Conservation (phyloP, 2,888 invertebrate genomes). For the Eupithecia vulgata region DNA sequence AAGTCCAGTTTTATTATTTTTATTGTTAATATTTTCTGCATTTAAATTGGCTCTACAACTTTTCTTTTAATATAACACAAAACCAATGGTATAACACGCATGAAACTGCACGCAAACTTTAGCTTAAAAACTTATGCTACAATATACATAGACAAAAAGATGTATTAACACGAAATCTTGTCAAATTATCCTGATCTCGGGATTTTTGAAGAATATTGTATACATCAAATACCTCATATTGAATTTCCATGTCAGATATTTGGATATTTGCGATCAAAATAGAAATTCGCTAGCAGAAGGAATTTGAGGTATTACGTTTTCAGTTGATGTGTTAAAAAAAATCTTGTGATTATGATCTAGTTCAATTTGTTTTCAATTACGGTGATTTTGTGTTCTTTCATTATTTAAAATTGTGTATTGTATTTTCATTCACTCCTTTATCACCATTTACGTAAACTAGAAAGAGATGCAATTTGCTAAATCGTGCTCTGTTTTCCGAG, state of each 20-base stretch:
- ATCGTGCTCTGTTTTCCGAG: background rate
- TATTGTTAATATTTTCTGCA: no score
- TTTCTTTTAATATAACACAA: no score
- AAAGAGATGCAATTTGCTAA: background rate
- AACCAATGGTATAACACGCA: background rate
- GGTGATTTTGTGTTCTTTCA: no score
- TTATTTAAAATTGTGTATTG: no score
- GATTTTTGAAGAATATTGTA: no score
- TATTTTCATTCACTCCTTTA: background rate
- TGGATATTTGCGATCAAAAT: background rate
- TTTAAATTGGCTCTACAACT: no score
- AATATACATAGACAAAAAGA: no score
- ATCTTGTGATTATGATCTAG: no score
- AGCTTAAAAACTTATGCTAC: no score
- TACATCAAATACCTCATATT: conserved; percentile 20
- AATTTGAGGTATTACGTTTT: background rate
- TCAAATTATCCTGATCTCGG: background rate
- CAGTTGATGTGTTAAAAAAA: no score
- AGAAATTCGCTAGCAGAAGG: background rate
- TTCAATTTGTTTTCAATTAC: no score
- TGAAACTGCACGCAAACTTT: background rate
- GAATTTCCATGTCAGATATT: conserved; percentile 25
- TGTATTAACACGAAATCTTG: background rate
- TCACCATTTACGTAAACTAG: background rate
- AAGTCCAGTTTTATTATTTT: no score